Base-by-base conservation (phyloP, 2,888 invertebrate species). In the Cristatella mucedo region DNA sequence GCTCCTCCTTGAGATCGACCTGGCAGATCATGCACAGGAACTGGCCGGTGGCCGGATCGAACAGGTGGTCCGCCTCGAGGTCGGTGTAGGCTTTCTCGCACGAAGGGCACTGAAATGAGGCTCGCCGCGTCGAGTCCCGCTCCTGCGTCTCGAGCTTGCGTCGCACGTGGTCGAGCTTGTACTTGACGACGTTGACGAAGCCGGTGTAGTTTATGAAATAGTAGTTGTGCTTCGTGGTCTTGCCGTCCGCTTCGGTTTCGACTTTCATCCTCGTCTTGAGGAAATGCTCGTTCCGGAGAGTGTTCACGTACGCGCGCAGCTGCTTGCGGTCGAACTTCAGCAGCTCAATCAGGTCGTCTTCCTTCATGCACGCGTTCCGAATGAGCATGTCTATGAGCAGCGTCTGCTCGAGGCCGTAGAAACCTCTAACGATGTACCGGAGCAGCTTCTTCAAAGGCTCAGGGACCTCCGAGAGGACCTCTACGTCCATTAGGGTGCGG, bases 181-280 rank as follows among this genome's bases (percentile, higher is more conserved):
- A 95, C 67, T 91, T 93, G 1, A 93, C 84, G 11, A 93, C 87
- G 70, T 93, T 93, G 3, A 93, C 91, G 68, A 91, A 91, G 29
- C 74, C 73, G 61, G 86, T 86, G 67, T 91, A 93, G 68, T 91
- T 91, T 52, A 93, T 91, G 59, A 86, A 93, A 67, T 91, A 93
- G 66, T 89, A 93, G 67, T 89, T 91, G 16, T 89, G 86, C 71
- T 86, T 83, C 56, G 85, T 86, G 22, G 86, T 84, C 70, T 86
- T 87, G 3, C 87, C 86, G 68, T 93, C 91, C 0, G 77, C 74
- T 24, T 83, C 87, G 40, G 91, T 91, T 71, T 91, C 91, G 82
- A 91, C 87, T 70, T 83, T 78, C 53, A 91, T 71, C 52, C 85
- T 74, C 11, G 49, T 46, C 46, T 61, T 61, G 19, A 66, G 48